These are phyloP conservation scores for Scaptomyza flava DNA, from an alignment of 2,888 invertebrate species.

Conservation along the genomic window DNA sequence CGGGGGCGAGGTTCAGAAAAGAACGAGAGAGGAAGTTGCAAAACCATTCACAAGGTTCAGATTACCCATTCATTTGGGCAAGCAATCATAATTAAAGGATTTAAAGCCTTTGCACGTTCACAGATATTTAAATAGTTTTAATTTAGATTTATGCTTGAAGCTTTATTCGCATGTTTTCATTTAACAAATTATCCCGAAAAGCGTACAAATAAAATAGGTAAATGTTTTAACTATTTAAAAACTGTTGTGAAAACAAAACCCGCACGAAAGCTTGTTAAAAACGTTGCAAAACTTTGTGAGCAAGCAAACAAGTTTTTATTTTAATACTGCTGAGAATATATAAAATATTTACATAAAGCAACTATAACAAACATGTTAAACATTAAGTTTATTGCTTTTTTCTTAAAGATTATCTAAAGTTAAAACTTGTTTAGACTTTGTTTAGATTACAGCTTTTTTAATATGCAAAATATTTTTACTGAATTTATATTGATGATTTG, in stretches of 20 bases:
- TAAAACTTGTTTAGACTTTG: background rate
- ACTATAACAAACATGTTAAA: background rate
- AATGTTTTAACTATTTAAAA: conserved; percentile 6
- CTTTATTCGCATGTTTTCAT: too few relatives aligned
- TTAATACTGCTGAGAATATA: background rate
- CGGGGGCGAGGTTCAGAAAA: background rate
- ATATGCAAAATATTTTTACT: background rate
- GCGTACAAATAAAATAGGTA: background rate
- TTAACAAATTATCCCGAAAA: too few relatives aligned
- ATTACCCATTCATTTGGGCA: too few relatives aligned
- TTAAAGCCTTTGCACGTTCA: background rate
- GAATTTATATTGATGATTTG: background rate
- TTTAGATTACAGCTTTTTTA: background rate
- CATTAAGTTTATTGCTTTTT: background rate
- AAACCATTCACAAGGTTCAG: background rate
- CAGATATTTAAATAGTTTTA: conserved; percentile 17
- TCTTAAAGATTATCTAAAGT: background rate
- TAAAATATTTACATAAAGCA: background rate
- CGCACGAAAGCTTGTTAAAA: background rate
- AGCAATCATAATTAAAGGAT: too few relatives aligned
- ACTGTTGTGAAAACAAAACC: background rate
- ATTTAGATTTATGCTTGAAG: conserved; percentile 27
- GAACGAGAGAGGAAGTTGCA: background rate
- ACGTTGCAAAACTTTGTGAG: conserved; percentile 2
- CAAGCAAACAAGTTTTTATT: conserved; percentile 6